Percentiles rank a stretch among this genome's conserved stretches.
phyloP scores from a whole-genome alignment of 2,797 vertebrate species.

The Argentina silus region DNA sequence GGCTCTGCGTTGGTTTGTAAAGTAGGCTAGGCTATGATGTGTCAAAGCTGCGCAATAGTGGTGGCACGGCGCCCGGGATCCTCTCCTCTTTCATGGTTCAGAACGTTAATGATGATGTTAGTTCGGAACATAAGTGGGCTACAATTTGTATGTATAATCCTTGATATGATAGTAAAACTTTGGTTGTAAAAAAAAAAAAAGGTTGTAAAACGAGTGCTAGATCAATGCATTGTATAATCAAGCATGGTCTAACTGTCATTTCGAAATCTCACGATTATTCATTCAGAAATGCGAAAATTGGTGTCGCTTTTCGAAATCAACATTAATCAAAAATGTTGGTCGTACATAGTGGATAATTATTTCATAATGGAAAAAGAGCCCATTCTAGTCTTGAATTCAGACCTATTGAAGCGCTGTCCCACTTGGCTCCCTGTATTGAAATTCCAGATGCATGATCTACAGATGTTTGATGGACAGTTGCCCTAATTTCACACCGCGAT shows the following conservation, averaged over 20 bases:
- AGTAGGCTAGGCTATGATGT: conserved; percentile 59
- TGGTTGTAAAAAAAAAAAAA: too few relatives aligned
- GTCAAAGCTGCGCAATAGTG: conserved; percentile 74
- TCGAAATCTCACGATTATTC: neutral
- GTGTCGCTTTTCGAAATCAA: neutral
- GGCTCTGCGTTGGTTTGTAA: conserved; percentile 26
- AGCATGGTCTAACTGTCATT: neutral
- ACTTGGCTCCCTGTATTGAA: conserved; percentile 55
- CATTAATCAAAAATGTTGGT: too few relatives aligned
- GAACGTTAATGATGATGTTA: conserved; percentile 11
- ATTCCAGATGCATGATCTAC: conserved; percentile 75
- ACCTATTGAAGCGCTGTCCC: conserved; percentile 47
- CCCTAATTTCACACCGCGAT: conserved; percentile 38
- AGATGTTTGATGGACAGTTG: conserved; percentile 73
- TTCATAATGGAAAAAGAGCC: neutral
- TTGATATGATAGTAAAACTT: too few relatives aligned
- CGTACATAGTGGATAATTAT: neutral
- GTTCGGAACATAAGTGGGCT: too few relatives aligned
- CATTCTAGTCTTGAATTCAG: conserved; percentile 15
- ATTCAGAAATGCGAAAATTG: neutral
- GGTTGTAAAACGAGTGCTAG: neutral
- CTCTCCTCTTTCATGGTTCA: conserved; percentile 45
- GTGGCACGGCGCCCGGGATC: conserved; percentile 72
- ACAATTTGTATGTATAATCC: too few relatives aligned
- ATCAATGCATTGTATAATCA: neutral